Conservation (phyloP, 1,140 invertebrate species). For the Apis cerana region DNA sequence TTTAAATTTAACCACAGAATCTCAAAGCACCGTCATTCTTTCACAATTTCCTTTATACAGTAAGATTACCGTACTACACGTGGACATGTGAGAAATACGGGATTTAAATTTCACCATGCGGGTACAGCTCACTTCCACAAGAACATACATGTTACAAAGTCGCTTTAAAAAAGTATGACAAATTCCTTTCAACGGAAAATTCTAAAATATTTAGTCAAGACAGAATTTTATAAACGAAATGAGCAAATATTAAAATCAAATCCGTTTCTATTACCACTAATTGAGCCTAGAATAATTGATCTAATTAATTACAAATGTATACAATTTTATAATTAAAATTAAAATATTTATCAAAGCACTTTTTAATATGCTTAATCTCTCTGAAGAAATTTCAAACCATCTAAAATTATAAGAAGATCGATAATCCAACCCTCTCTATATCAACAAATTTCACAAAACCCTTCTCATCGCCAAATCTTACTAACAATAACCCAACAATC, state of each 20-base stretch:
- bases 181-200: neutral
- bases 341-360: too few relatives aligned
- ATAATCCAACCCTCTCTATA: too few relatives aligned
- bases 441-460: too few relatives aligned
- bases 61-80: neutral
- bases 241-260: neutral
- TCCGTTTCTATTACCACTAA: too few relatives aligned
- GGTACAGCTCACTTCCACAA: neutral
- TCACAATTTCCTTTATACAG: neutral
- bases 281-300: too few relatives aligned
- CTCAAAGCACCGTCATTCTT: neutral
- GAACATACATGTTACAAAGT: constrained; percentile 10
- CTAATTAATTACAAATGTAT: too few relatives aligned
- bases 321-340: too few relatives aligned
- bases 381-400: too few relatives aligned
- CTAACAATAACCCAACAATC: too few relatives aligned
- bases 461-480: too few relatives aligned
- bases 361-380: too few relatives aligned
- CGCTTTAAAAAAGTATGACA: neutral
- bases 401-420: too few relatives aligned
- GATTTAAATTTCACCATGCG: neutral
- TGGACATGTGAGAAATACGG: neutral
- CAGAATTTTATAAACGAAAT: neutral
- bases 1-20: neutral
- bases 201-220: neutral